Conservation (phyloP, 1,140 invertebrate species). For the Neodiprion fabricii region DNA sequence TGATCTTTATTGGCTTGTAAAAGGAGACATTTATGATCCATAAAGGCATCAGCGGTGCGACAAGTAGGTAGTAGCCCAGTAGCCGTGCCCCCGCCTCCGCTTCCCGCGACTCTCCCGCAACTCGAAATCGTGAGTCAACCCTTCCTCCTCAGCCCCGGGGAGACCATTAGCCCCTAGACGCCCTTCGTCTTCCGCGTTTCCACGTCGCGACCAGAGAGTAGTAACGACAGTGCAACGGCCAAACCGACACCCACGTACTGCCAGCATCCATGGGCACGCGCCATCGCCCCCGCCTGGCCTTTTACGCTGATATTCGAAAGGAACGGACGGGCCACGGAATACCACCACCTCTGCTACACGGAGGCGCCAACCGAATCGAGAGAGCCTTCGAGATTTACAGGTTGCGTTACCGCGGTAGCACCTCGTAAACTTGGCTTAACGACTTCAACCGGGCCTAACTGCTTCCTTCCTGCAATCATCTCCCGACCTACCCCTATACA, state of each 20-base stretch:
- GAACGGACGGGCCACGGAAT: too few species aligned
- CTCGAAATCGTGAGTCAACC: background rate
- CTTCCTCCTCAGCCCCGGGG: constrained; percentile 35
- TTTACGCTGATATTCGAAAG: background rate
- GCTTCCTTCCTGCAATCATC: constrained; percentile 63
- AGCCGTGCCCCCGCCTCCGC: too few species aligned
- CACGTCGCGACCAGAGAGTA: too few species aligned
- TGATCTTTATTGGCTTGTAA: constrained; percentile 61
- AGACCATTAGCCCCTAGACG: constrained; percentile 47
- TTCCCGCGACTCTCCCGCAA: too few species aligned
- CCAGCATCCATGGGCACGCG: constrained; percentile 54
- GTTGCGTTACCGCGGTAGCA: constrained; percentile 61
- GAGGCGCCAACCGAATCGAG: constrained; percentile 23
- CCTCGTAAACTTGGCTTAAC: constrained; percentile 64
- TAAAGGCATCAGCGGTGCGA: constrained; percentile 57
- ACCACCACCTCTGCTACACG: constrained; percentile 10
- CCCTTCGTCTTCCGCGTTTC: too few species aligned
- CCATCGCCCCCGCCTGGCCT: constrained; percentile 28
- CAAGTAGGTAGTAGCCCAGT: background rate
- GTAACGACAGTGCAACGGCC: too few species aligned
- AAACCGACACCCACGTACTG: too few species aligned
- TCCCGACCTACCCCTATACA: constrained; percentile 49
- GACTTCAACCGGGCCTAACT: constrained; percentile 63
- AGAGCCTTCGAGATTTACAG: constrained; percentile 56
- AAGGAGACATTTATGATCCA: constrained; percentile 64